phyloP scores from a whole-genome alignment of 2,113 vertebrate species.

The Neolamprologus falcicula region DNA sequence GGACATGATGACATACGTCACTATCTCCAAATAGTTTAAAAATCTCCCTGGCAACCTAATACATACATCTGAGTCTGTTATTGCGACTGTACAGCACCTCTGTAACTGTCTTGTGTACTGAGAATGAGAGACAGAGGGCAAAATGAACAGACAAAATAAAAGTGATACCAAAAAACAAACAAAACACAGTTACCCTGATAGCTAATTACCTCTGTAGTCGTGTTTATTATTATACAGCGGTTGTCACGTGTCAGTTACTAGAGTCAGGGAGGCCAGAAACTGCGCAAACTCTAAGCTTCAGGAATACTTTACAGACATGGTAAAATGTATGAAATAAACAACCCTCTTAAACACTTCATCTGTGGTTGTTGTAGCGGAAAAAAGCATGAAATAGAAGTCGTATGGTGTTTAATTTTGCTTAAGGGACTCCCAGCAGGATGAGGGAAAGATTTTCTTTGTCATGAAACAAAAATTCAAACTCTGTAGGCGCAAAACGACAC shows the following conservation, averaged over 20 bases:
- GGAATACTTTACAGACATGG: background rate
- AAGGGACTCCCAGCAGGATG: background rate
- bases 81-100: background rate
- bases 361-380: background rate
- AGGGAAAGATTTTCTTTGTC: background rate
- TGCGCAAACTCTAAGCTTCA: background rate
- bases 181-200: background rate
- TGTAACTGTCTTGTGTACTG: background rate
- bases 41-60: background rate
- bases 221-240: background rate
- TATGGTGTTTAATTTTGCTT: background rate
- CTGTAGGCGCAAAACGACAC: background rate
- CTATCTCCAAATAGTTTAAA: background rate
- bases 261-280: background rate
- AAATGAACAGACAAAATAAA: background rate
- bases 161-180: background rate
- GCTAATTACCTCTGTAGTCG: background rate
- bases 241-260: background rate
- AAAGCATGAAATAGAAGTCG: background rate
- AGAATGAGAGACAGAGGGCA: background rate
- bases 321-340: background rate
- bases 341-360: background rate
- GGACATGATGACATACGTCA: background rate
- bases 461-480: background rate
- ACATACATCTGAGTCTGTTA: background rate